Conservation (phyloP, 2,797 vertebrate species). For the Heliangelus exortis region DNA sequence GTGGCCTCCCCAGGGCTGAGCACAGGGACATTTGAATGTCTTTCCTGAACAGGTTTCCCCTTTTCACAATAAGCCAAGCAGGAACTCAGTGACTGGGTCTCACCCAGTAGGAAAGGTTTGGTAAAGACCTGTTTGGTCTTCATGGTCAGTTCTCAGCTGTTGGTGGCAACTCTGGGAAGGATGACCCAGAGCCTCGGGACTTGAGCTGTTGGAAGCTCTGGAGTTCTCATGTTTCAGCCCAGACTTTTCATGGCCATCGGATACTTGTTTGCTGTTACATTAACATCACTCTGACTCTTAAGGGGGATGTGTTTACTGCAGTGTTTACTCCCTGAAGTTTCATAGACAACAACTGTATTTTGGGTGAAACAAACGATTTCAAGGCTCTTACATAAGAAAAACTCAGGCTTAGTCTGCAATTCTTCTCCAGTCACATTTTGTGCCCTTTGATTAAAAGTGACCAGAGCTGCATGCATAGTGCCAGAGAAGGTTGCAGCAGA, state of each 20-base stretch:
- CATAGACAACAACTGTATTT: background rate
- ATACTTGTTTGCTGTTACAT: slow-evolving; percentile 44
- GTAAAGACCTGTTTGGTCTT: background rate
- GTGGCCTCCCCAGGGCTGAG: too few relatives aligned
- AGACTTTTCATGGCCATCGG: slow-evolving; percentile 35
- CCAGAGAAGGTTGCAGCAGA: background rate
- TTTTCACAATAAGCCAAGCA: background rate
- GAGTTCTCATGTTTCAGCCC: slow-evolving; percentile 52
- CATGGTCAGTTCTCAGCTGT: background rate
- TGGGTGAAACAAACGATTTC: background rate
- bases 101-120: background rate
- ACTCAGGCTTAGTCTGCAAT: background rate
- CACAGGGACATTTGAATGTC: background rate
- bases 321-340: slow-evolving; percentile 37
- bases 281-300: slow-evolving; percentile 41
- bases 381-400: background rate
- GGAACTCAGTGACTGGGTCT: background rate
- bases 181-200: background rate
- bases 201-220: background rate
- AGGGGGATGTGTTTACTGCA: slow-evolving; percentile 42
- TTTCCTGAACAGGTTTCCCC: background rate
- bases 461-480: background rate
- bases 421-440: background rate
- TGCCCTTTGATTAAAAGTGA: background rate
- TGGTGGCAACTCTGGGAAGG: background rate